A percentile compares a stretch with the other conserved stretches of the same genome.
Evolutionary conservation across 2,797 vertebrate genomes (phyloP).

Genomic region (Cryptoprocta ferox): DNA sequence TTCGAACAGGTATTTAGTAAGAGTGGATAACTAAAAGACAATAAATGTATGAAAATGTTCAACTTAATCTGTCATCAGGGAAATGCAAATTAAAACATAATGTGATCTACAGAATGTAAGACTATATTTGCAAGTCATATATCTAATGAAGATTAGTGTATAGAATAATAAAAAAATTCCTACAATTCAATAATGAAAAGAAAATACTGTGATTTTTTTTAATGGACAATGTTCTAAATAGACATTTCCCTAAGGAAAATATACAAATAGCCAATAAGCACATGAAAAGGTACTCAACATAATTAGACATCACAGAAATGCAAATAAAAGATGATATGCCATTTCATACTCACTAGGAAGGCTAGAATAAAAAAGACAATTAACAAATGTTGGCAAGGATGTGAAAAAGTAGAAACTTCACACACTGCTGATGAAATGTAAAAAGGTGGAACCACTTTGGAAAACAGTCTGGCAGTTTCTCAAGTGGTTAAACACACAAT

Average conservation of each 20-base stretch:
- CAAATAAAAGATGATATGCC: neutral
- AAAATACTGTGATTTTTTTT: neutral
- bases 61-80: neutral
- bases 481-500: neutral
- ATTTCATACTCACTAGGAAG: neutral
- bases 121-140: neutral
- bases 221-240: neutral
- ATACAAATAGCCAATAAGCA: neutral
- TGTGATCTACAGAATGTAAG: neutral
- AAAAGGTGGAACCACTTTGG: neutral
- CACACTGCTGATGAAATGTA: neutral
- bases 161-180: neutral
- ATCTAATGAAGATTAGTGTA: neutral
- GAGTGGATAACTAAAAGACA: neutral
- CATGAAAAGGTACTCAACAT: neutral
- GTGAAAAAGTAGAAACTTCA: neutral
- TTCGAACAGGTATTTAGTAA: neutral
- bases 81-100: neutral
- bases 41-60: neutral
- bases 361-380: neutral
- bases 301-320: neutral
- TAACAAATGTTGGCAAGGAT: neutral
- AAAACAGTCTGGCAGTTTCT: neutral
- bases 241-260: neutral
- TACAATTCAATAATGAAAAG: neutral